Evolutionary conservation across 2,797 vertebrate genomes (phyloP).

Genomic region (Spea hammondii): DNA sequence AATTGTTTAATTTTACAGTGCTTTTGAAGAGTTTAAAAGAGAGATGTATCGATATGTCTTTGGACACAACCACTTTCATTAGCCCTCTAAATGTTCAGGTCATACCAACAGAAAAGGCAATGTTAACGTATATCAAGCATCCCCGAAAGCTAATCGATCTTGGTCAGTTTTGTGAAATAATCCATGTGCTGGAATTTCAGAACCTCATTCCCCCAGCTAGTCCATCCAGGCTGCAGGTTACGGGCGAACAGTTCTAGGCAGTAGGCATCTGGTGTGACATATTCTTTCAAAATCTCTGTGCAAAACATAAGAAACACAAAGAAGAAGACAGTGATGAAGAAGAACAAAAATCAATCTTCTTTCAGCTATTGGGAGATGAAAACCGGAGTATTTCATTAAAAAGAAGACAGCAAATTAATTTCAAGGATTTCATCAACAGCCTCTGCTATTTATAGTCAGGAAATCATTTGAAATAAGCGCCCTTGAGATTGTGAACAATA

Average conservation of each 20-base stretch:
- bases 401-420: slow-evolving; percentile 65
- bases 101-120: slow-evolving; percentile 30
- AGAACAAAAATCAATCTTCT: slow-evolving; percentile 54
- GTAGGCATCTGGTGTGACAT: slow-evolving; percentile 68
- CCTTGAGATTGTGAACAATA: slow-evolving; percentile 63
- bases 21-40: not conserved
- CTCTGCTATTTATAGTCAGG: slow-evolving; percentile 64
- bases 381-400: slow-evolving; percentile 58
- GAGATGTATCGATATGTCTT: slow-evolving; percentile 17
- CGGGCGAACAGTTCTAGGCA: slow-evolving; percentile 93
- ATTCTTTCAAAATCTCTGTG: slow-evolving; percentile 83
- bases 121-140: slow-evolving; percentile 6
- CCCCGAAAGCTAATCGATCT: slow-evolving; percentile 16
- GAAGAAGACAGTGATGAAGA: slow-evolving; percentile 53
- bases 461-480: slow-evolving; percentile 63
- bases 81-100: slow-evolving; percentile 19
- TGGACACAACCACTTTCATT: slow-evolving; percentile 30
- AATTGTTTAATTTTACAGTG: slow-evolving; percentile 26
- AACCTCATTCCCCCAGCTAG: slow-evolving; percentile 97
- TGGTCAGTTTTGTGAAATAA: slow-evolving; percentile 71
- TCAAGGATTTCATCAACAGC: slow-evolving; percentile 63
- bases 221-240: slow-evolving; percentile 90
- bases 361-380: slow-evolving; percentile 56
- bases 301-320: slow-evolving; percentile 47
- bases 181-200: slow-evolving; percentile 89